Base-by-base conservation (phyloP, 2,888 invertebrate genomes). In the Phyllotreta striolata region DNA sequence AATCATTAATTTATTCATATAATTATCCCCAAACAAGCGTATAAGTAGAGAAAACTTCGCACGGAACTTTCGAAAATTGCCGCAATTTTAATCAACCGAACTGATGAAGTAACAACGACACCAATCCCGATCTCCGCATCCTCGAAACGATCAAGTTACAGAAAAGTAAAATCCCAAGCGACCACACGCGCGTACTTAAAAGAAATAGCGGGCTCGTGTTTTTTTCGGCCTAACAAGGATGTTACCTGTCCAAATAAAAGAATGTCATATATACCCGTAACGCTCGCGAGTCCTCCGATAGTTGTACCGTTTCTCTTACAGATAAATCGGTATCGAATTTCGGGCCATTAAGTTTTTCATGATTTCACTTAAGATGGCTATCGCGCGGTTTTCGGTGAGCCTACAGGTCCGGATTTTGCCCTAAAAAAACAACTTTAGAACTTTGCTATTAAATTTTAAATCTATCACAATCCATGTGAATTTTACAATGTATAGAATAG, bases 201-300 rank as follows among this genome's bases (percentile, higher is more conserved):
- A 37, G 41, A 76, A 76, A 77, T 76, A 77, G 60, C 73, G 70
- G 66, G 70, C 59, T 71, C 70, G 71, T 76, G 76, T 73, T 71
- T 68, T 70, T 61, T 69, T 66, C 69, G 70, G 72, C 72, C 73
- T 73, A 74, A 76, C 75, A 74, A 76, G 73, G 75, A 73, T 75
- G 76, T 76, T 73, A 74, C 69, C 75, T 75, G 76, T 76, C 76
- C 72, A 73, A 76, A 74, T 74, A 76, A 74, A 76, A 72, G 76
- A 76, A 76, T 76, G 76, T 76, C 76, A 76, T 24, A 24, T 24
- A 24, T 72, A 70, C 70, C 70, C 68, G 71, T 70, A 68, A 66
- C 64, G 64, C 67, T 68, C 66, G 64, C 66, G 64, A 62, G 40
- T 60, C 60, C 24, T 24, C 54, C 60, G 44, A 66, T 55, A 62